A percentile compares a stretch with the other conserved stretches of the same genome.
These are phyloP conservation scores for Capitella teleta DNA, from an alignment of 1,140 invertebrate species.

Conservation along the genomic window DNA sequence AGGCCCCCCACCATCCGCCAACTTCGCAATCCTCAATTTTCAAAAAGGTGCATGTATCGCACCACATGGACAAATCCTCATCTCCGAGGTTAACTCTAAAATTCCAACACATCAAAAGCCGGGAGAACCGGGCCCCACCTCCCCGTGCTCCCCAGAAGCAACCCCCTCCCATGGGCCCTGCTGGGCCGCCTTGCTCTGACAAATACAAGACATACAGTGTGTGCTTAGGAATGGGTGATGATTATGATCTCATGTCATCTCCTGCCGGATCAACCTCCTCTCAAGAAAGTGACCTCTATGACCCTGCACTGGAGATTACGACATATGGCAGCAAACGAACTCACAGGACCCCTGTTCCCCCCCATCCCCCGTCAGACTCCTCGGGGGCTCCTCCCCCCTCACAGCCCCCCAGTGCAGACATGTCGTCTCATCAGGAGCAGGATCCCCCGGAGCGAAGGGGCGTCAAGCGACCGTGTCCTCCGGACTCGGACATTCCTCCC, in stretches of 20 bases:
- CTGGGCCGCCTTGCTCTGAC: conserved; percentile 9
- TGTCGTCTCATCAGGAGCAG: too few species aligned
- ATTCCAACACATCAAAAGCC: conserved; percentile 46
- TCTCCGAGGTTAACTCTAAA: conserved; percentile 51
- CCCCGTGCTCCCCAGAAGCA: not conserved
- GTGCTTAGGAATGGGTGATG: conserved; percentile 20
- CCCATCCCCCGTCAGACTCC: too few species aligned
- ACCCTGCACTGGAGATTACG: conserved; percentile 15
- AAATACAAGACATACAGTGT: conserved; percentile 28
- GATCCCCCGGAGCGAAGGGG: too few species aligned
- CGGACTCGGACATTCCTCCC: too few species aligned
- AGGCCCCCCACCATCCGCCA: not conserved
- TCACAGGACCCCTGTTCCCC: too few species aligned
- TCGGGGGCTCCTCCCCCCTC: too few species aligned
- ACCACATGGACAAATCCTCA: conserved; percentile 25
- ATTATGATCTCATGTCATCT: conserved; percentile 10
- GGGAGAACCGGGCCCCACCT: conserved; percentile 12
- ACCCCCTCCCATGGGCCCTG: not conserved
- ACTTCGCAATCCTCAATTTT: not conserved
- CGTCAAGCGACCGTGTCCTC: too few species aligned
- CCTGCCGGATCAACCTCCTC: not conserved
- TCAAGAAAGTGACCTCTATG: conserved; percentile 26
- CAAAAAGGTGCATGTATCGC: conserved; percentile 6
- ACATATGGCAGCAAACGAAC: not conserved
- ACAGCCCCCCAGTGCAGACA: too few species aligned